A percentile compares a stretch with the other conserved stretches of the same genome.
phyloP scores from a whole-genome alignment of 2,888 invertebrate species.

The Escarpia spicata region DNA sequence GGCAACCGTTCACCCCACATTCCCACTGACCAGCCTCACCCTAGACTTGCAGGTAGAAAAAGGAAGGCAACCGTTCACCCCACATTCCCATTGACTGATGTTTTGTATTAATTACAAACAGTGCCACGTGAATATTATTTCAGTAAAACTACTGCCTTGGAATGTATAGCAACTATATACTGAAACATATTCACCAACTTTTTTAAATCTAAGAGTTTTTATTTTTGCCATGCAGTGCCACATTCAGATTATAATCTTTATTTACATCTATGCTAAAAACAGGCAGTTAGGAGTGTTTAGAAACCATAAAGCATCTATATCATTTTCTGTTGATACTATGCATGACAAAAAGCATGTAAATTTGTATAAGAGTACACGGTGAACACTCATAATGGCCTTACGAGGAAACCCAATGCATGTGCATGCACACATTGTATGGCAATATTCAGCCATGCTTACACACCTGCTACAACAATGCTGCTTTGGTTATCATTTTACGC shows the following conservation, averaged over 20 bases:
- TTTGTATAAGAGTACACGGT: not conserved
- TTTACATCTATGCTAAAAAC: not conserved
- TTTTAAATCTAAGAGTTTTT: too few species aligned
- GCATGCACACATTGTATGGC: not conserved
- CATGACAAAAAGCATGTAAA: not conserved
- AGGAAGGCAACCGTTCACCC: too few species aligned
- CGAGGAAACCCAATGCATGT: not conserved
- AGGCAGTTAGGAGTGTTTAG: not conserved
- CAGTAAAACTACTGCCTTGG: too few species aligned
- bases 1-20: too few species aligned
- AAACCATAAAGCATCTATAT: conserved; percentile 2
- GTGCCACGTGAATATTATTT: too few species aligned
- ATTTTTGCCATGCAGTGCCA: too few species aligned
- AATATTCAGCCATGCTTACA: not conserved
- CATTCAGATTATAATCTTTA: not conserved
- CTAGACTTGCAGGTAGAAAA: too few species aligned
- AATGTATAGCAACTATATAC: too few species aligned
- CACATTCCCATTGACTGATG: too few species aligned
- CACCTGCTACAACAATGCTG: not conserved
- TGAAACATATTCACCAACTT: too few species aligned
- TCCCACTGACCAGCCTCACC: too few species aligned
- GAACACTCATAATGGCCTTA: not conserved
- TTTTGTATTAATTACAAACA: too few species aligned
- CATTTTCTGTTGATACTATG: not conserved
- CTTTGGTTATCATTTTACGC: not conserved